Base-by-base conservation (phyloP, 2,888 invertebrate genomes). In the Alloscopus bannaensis region DNA sequence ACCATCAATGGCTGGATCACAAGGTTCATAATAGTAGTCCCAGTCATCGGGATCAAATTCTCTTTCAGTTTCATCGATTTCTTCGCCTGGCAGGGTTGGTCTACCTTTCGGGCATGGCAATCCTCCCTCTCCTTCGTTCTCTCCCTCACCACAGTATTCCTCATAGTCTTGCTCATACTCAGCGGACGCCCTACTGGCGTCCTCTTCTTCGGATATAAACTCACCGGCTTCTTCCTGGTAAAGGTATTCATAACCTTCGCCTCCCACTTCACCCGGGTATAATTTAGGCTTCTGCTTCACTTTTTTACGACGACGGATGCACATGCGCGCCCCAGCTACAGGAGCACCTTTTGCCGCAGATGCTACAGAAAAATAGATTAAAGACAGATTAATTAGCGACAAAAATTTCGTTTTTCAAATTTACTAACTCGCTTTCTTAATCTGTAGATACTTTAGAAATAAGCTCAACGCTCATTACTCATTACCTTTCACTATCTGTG, bases 1-100 rank as follows among this genome's bases (percentile, higher is more conserved):
- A 16, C 62, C 79, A 18, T 72, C 79, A n/a, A 66, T 72, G 1
- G 20, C 62, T 3, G 66, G 65, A 16, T 59, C 60, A 40, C 69
- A 68, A n/a, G 73, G 62, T 1, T 42, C 71, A 42, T 71, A 66
- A 31, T 71, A 70, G 20, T 80, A 55, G 28, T 73, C 68, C 57
- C 64, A 64, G 28, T 71, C 59, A 50, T 52, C 75, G 13, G 31
- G 64, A 16, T 59, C 62, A 2, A n/a, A 65, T 22, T 60, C 75
- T 22, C 13, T 50, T 18, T 76, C 68, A 11, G 50, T 40, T 45
- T 28, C 52, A 55, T 73, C 26, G 16, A 26, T 26, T 18, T 24
- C 42, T 8, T 36, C n/a, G 13, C 13, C 29, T 50, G 31, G 1
- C 31, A 24, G n/a, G 55, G 57, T 16, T 42, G 24, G 55, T 26